Evolutionary conservation across 2,888 invertebrate genomes (phyloP).

Genomic region (Anthophora plumipes): DNA sequence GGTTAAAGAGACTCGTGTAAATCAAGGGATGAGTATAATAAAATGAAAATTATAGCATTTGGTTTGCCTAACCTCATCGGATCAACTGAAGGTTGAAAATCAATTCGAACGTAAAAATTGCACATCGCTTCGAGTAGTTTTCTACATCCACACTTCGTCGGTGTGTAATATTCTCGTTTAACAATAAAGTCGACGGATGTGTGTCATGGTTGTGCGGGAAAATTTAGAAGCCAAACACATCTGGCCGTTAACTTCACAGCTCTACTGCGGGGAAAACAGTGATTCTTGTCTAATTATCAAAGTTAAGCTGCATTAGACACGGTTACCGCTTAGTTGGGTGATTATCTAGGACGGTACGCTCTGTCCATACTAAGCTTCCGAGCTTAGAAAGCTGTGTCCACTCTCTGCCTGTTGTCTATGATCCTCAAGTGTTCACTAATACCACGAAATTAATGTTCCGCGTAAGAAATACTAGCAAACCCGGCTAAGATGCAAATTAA

Average conservation of each 20-base stretch:
- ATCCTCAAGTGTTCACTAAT: too few relatives aligned
- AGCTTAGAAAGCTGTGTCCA: background rate
- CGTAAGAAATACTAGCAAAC: background rate
- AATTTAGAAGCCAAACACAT: background rate
- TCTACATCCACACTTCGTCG: too few relatives aligned
- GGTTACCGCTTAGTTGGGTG: background rate
- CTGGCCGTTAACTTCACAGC: background rate
- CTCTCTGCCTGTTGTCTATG: background rate
- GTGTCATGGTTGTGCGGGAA: background rate
- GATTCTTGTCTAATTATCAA: conserved; percentile 18
- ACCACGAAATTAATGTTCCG: background rate
- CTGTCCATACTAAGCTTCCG: background rate
- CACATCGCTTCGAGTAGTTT: too few relatives aligned
- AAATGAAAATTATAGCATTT: too few relatives aligned
- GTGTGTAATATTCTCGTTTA: too few relatives aligned
- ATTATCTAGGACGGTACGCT: conserved; percentile 4
- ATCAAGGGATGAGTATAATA: too few relatives aligned
- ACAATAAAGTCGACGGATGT: background rate
- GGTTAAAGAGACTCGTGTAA: too few relatives aligned
- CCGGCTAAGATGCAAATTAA: too few relatives aligned
- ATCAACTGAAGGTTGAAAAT: too few relatives aligned
- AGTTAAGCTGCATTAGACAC: conserved; percentile 16
- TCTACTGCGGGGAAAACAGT: background rate
- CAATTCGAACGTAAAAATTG: too few relatives aligned
- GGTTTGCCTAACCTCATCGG: too few relatives aligned